These are phyloP conservation scores for Meandrusa payeni DNA, from an alignment of 2,888 invertebrate genomes.

Conservation along the genomic window DNA sequence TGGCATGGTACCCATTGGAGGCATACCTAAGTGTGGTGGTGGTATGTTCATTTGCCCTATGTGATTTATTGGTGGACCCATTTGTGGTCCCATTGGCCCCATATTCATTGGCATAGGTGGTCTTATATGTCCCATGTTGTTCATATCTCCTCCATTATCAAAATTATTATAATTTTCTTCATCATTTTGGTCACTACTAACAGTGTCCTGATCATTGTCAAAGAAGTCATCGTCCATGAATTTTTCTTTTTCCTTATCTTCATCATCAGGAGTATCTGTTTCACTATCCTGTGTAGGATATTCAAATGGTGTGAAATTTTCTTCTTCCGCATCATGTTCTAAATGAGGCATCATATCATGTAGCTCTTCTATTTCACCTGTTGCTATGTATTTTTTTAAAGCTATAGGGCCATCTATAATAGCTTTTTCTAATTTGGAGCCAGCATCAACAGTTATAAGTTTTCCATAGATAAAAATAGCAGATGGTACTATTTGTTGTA, in stretches of 20 bases:
- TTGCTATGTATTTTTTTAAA: slow-evolving; percentile 87
- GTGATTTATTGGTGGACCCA: slow-evolving; percentile 39
- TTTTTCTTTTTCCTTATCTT: slow-evolving; percentile 53
- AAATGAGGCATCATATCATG: slow-evolving; percentile 87
- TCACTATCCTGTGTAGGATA: slow-evolving; percentile 60
- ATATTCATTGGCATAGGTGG: no score
- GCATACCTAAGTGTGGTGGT: slow-evolving; percentile 38
- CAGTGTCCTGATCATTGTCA: slow-evolving; percentile 65
- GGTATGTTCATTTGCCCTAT: slow-evolving; percentile 43
- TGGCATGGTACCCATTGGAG: slow-evolving; percentile 46
- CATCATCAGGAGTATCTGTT: slow-evolving; percentile 45
- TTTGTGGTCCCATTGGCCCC: slow-evolving; percentile 37
- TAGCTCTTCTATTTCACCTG: slow-evolving; percentile 90
- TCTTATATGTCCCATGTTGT: slow-evolving; percentile 42
- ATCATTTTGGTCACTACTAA: slow-evolving; percentile 60
- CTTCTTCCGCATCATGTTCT: slow-evolving; percentile 82
- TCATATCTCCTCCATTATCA: slow-evolving; percentile 57
- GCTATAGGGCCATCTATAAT: slow-evolving; percentile 89
- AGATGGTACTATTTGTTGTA: slow-evolving; percentile 88
- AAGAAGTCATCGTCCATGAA: slow-evolving; percentile 53
- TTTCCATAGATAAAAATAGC: slow-evolving; percentile 93
- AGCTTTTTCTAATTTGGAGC: slow-evolving; percentile 87
- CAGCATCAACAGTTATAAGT: slow-evolving; percentile 88
- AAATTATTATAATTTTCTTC: slow-evolving; percentile 58
- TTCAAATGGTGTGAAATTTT: slow-evolving; percentile 67